Evolutionary conservation across 1,140 invertebrate species (phyloP).

Genomic region (Hyposmocoma kahamanoa): DNA sequence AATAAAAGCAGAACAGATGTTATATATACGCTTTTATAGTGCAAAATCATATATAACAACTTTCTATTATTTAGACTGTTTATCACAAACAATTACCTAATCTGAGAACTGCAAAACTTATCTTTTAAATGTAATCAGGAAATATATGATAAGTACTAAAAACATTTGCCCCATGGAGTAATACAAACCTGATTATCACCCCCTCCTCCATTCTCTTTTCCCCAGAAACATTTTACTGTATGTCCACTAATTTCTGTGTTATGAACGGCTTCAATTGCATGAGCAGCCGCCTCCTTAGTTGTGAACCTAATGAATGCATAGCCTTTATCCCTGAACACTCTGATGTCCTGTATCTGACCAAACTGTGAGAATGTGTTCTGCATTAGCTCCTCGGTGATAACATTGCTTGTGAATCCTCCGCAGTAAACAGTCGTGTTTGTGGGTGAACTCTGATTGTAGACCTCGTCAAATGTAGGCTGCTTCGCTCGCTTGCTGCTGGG

Average conservation of each 20-base stretch:
- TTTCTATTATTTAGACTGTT: too few relatives aligned
- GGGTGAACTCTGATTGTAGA: constrained; percentile 97
- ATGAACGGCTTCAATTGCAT: constrained; percentile 97
- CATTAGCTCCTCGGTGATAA: constrained; percentile 96
- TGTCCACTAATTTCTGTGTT: constrained; percentile 97
- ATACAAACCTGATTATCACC: constrained; percentile 58
- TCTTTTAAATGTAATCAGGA: too few relatives aligned
- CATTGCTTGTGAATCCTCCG: constrained; percentile 94
- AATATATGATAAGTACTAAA: too few relatives aligned
- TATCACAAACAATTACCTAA: too few relatives aligned
- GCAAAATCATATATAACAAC: too few relatives aligned
- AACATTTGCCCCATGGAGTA: background rate
- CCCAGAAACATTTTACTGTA: constrained; percentile 99
- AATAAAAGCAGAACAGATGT: too few relatives aligned
- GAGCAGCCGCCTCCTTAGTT: constrained; percentile 96
- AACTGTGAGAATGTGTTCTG: constrained; percentile 95
- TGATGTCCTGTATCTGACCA: constrained; percentile 96
- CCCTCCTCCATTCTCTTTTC: constrained; percentile 84
- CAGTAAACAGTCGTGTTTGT: constrained; percentile 99
- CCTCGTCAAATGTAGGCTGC: constrained; percentile 81
- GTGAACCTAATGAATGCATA: constrained; percentile 99
- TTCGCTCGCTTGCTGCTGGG: constrained; percentile 71
- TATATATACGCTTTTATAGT: too few relatives aligned
- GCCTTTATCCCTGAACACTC: constrained; percentile 99
- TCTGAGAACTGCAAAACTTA: too few relatives aligned